These are phyloP conservation scores for Scophthalmus maximus DNA, from an alignment of 2,113 vertebrate genomes.

Conservation along the genomic window DNA sequence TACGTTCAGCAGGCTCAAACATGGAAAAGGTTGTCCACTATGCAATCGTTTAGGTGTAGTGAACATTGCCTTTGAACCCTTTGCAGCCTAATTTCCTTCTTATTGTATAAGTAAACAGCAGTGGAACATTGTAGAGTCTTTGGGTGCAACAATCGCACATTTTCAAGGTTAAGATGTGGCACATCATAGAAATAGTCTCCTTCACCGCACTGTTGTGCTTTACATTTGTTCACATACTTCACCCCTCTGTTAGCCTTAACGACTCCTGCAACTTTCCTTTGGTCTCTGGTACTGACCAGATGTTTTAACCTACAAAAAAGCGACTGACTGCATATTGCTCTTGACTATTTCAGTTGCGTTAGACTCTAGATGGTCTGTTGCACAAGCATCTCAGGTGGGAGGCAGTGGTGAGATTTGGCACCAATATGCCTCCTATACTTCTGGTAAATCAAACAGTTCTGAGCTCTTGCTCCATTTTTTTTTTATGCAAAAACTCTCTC, in stretches of 20 bases:
- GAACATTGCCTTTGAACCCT: conserved; percentile 1
- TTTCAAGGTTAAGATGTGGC: conserved; percentile 55
- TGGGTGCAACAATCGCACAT: conserved; percentile 21
- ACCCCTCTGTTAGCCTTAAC: conserved; percentile 29
- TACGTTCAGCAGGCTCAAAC: conserved; percentile 19
- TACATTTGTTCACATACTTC: conserved; percentile 42
- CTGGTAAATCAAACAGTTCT: background rate
- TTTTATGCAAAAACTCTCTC: background rate
- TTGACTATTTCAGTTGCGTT: conserved; percentile 13
- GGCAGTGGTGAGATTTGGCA: background rate
- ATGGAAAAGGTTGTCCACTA: background rate
- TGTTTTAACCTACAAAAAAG: conserved; percentile 36
- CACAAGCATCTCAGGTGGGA: conserved; percentile 4
- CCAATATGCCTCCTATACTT: background rate
- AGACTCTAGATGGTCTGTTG: background rate
- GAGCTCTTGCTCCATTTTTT: background rate
- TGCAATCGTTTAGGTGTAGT: conserved; percentile 6
- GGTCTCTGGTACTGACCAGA: conserved; percentile 16
- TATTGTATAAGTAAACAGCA: conserved; percentile 18
- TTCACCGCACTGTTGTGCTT: conserved; percentile 12
- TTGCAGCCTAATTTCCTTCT: conserved; percentile 29
- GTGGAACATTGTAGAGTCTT: conserved; percentile 15
- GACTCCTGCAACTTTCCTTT: conserved; percentile 31
- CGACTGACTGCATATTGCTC: conserved; percentile 10
- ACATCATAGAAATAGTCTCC: conserved; percentile 13